A percentile compares a stretch with the other conserved stretches of the same genome.
Evolutionary conservation across 2,797 vertebrate genomes (phyloP).

Genomic region (Chrosomus eos): DNA sequence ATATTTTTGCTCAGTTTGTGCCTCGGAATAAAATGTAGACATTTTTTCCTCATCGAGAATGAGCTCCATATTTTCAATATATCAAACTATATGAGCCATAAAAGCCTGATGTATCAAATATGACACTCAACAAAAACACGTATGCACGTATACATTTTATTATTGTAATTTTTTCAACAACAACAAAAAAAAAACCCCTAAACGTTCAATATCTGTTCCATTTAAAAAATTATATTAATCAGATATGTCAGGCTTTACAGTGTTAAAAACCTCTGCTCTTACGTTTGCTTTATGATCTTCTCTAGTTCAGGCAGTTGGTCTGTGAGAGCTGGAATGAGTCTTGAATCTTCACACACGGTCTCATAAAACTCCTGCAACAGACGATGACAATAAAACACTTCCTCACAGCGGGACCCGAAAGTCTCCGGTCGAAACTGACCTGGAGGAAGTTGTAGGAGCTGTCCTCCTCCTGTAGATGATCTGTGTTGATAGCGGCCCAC

Average conservation of each 20-base stretch:
- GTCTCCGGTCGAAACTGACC: slow-evolving; percentile 72
- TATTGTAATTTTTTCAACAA: too few relatives aligned
- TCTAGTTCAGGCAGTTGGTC: slow-evolving; percentile 90
- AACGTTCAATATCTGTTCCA: too few relatives aligned
- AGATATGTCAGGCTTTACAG: background rate
- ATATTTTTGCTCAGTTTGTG: background rate
- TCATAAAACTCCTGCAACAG: slow-evolving; percentile 89
- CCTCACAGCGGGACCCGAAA: background rate
- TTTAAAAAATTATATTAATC: background rate
- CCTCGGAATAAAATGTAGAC: background rate
- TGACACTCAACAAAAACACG: background rate
- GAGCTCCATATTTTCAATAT: background rate
- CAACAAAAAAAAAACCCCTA: background rate
- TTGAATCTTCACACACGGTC: slow-evolving; percentile 91
- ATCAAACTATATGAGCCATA: background rate
- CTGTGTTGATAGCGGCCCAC: slow-evolving; percentile 87
- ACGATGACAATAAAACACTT: background rate
- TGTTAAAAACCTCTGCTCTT: slow-evolving; percentile 63
- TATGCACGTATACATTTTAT: too few relatives aligned
- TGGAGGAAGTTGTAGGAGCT: slow-evolving; percentile 87
- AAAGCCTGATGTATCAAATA: background rate
- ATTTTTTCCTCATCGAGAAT: background rate
- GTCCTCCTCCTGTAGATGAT: slow-evolving; percentile 91
- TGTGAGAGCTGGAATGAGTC: slow-evolving; percentile 85
- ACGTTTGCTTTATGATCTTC: slow-evolving; percentile 89